Base-by-base conservation (phyloP, 2,888 invertebrate genomes). In the Pristionchus fissidentatus region DNA sequence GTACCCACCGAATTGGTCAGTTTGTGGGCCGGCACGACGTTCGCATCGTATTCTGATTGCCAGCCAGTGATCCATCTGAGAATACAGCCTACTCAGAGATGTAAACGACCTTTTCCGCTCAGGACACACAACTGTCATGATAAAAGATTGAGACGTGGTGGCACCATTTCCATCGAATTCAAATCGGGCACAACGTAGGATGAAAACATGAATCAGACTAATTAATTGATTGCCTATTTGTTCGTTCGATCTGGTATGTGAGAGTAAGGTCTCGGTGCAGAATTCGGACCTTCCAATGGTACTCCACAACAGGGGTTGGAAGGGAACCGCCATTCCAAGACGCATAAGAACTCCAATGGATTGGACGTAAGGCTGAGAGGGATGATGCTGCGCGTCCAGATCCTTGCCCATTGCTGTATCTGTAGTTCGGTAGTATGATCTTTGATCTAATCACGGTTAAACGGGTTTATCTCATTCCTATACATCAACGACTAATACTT, bases 331-430 rank as follows among this genome's bases (percentile, higher is more conserved):
- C 79, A 79, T 79, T 2, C 52, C 52, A 15, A 79, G n/a, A n/a
- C 35, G 32, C 79, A 79, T 79, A 13, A 79, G 38, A 32, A 43
- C 41, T 15, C 38, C 38, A 22, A 79, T 79, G 4, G 57, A 38
- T 38, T 46, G 38, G 22, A 79, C 57, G 29, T 79, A 79, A 1
- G 79, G 79, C 57, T 79, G 79, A 57, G 55, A 55, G 55, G 79
- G 57, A 26, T 29, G 26, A 57, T 79, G 57, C 22, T 57, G 79
- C 4, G 79, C 38, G 8, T 57, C 41, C 41, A 79, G 79, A 13
- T 10, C 38, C 57, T 79, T 79, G 38, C 55, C 79, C 79, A 79
- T 79, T 7, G 79, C 79, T 19, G 79, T 57, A 35, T 79, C 79
- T 79, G 38, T 0, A 35, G n/a, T n/a, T n/a, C n/a, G n/a, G n/a